Evolutionary conservation across 2,888 invertebrate genomes (phyloP).

Genomic region (Lepidocyrtinus sp.): DNA sequence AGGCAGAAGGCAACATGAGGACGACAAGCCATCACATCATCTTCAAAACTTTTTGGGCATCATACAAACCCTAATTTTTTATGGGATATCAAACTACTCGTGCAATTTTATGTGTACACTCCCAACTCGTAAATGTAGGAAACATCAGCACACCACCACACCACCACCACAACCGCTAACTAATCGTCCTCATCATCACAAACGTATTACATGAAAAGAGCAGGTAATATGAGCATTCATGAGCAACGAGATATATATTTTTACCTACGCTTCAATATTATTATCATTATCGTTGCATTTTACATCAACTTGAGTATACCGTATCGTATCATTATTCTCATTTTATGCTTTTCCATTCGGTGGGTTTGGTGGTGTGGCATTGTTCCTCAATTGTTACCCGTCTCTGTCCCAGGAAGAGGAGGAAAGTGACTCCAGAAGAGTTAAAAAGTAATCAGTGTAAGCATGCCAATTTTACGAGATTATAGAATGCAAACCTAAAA

Average conservation of each 20-base stretch:
- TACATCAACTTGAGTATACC: constrained; percentile 3
- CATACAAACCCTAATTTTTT: constrained; percentile 55
- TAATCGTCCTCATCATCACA: constrained; percentile 45
- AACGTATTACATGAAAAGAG: constrained; percentile 39
- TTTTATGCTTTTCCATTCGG: constrained; percentile 4
- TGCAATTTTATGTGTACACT: constrained; percentile 60
- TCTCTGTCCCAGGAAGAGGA: neutral
- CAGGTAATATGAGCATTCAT: constrained; percentile 28
- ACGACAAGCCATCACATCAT: constrained; percentile 13
- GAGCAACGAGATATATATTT: constrained; percentile 26
- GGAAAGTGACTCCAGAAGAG: constrained; percentile 23
- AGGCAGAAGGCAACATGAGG: constrained; percentile 10
- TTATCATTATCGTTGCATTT: constrained; percentile 9
- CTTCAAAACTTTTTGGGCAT: constrained; percentile 3
- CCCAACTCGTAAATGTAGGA: constrained; percentile 54
- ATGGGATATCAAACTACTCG: constrained; percentile 61
- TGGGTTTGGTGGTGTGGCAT: constrained; percentile 12
- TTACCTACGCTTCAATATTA: neutral
- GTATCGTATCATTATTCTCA: constrained; percentile 7
- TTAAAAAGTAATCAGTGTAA: constrained; percentile 45
- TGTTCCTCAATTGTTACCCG: constrained; percentile 7
- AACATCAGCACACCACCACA: constrained; percentile 39
- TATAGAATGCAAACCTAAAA: constrained; percentile 31
- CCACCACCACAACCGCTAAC: constrained; percentile 31
- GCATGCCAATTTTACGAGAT: constrained; percentile 51